Base-by-base conservation (phyloP, 2,113 vertebrate genomes). In the Gymnarchus niloticus region DNA sequence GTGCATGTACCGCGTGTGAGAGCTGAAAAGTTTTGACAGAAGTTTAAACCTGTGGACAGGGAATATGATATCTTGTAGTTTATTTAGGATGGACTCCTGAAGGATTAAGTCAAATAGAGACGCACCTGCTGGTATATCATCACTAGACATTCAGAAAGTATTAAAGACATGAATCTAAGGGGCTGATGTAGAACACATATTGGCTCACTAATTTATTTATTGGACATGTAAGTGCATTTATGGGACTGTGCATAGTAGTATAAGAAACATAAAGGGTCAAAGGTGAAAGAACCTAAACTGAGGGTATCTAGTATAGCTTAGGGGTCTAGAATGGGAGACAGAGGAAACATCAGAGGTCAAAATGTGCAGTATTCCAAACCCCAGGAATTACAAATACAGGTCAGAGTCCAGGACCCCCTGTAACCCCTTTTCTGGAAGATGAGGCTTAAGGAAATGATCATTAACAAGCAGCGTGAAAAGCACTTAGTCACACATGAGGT, bases 1-100 rank as follows among this genome's bases (percentile, higher is more conserved):
- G 54, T n/a, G 49, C 54, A 69, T 81, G 65, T 46, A 46, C 57
- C 28, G 52, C 33, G 44, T 65, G 81, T 82, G 46, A 59, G 86
- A 88, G 81, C 86, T 48, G 87, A 88, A 85, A 86, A 59, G 84
- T 85, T 89, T 86, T 87, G 86, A 89, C 85, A 87, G 80, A 46
- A 69, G 52, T 59, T 84, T 41, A 44, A 83, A 46, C 73, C 23
- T 61, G 25, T 80, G 87, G 59, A 77, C 51, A 19, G 61, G 76
- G 37, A 48, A 51, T 9, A 49, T 21, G 56, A 54, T 86, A 46
- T 76, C 86, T 52, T 49, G 52, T 46, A 28, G 41, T 0, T 61
- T 88, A 73, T 4, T 19, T 84, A 73, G 54, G 25, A 48, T 56
- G 9, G 73, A 82, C 56, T 57, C 28, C 37, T 6, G 25, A 69